Conservation (phyloP, 2,797 vertebrate genomes). For the Sebastolobus altivelis region DNA sequence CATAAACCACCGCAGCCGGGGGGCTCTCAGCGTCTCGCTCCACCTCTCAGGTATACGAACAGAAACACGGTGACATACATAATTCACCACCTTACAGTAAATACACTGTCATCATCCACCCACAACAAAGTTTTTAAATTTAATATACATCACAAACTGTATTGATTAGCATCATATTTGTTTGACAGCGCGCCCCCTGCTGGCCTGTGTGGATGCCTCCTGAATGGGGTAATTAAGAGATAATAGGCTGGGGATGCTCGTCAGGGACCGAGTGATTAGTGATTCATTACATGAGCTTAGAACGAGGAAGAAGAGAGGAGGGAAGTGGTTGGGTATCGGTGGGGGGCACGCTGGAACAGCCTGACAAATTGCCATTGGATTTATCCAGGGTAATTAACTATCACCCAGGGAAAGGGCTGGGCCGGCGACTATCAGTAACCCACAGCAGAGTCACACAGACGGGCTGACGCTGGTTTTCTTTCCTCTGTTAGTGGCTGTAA, state of each 20-base stretch:
- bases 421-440: slow-evolving; percentile 54
- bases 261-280: slow-evolving; percentile 89
- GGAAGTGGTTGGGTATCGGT: slow-evolving; percentile 57
- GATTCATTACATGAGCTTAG: slow-evolving; percentile 94
- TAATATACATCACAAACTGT: slow-evolving; percentile 32
- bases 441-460: slow-evolving; percentile 25
- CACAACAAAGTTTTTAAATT: slow-evolving; percentile 42
- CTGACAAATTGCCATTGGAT: slow-evolving; percentile 84
- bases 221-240: slow-evolving; percentile 93
- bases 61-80: slow-evolving; percentile 65
- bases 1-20: slow-evolving; percentile 74
- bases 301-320: slow-evolving; percentile 78
- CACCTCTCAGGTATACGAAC: slow-evolving; percentile 59
- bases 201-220: slow-evolving; percentile 78
- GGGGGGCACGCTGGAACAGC: slow-evolving; percentile 59
- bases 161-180: slow-evolving; percentile 13
- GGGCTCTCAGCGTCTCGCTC: slow-evolving; percentile 52
- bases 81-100: slow-evolving; percentile 59
- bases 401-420: slow-evolving; percentile 70
- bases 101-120: slow-evolving; percentile 47
- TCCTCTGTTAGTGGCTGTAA: neutral
- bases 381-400: slow-evolving; percentile 82
- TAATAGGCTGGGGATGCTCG: slow-evolving; percentile 91
- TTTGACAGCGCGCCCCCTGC: slow-evolving; percentile 80
- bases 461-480: slow-evolving; percentile 2